Evolutionary conservation across 2,113 vertebrate genomes (phyloP), one percentile per base, ranked within the genome.

Genomic region (Eptesicus fuscus): DNA sequence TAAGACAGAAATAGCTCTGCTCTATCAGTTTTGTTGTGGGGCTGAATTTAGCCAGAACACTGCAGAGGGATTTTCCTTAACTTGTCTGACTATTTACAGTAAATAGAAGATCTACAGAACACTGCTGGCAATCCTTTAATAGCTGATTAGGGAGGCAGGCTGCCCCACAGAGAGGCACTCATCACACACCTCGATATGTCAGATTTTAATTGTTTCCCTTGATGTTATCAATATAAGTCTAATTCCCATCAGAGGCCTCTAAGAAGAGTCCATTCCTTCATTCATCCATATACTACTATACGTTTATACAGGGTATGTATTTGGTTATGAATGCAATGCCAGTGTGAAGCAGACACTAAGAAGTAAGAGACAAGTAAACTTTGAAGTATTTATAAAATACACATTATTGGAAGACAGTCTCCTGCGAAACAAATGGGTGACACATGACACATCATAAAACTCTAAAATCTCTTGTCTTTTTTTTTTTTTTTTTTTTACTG

Each of bases 161-260:
- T 32, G 22, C 14, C 10, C 5, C 22, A 4, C 9, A 0, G 37
- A 9, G 2, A 17, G 8, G 30, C 30, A 1, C 11, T 0, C 2
- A 1, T 18, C 14, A 11, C 11, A 59, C 25, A 17, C 25, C 37
- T 16, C 1, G 4, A 8, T 3, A 7, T 22, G 13, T 40, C 51
- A 44, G n/a, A 9, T 9, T n/a, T 0, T 0, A 37, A 1, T 4
- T 0, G 5, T 40, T 67, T 30, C 73, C 63, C 44, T 18, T 42
- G 35, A 84, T 16, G 9, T 59, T 37, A 63, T 30, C 42, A 78
- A 37, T 5, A 0, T 35, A 18, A 56, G 37, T 20, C 61, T 10
- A 28, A n/a, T 18, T 49, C 79, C 51, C n/a, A 23, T 37, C 56
- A 44, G 63, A 91, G 59, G 69, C 9, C 30, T 51, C 17, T 5